Evolutionary conservation across 2,888 invertebrate genomes (phyloP).

Genomic region (Aethes cnicana): DNA sequence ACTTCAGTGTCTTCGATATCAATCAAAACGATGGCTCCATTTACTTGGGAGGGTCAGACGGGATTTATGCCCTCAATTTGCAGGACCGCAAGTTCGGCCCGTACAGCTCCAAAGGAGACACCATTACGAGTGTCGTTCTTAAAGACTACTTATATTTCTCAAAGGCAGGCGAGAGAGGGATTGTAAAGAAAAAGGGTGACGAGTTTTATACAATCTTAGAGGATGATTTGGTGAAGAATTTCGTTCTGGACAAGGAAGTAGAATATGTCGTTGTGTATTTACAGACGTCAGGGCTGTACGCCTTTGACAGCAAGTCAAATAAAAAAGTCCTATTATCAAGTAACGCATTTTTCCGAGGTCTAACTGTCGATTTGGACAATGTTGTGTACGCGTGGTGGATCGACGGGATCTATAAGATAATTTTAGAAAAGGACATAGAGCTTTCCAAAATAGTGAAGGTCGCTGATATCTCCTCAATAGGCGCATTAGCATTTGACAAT

Average conservation of each 20-base stretch:
- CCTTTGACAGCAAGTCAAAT: constrained; percentile 45
- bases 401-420: constrained; percentile 64
- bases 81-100: constrained; percentile 41
- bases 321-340: constrained; percentile 51
- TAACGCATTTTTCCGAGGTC: constrained; percentile 63
- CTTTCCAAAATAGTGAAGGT: constrained; percentile 54
- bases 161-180: constrained; percentile 49
- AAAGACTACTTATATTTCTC: constrained; percentile 63
- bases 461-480: constrained; percentile 52
- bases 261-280: constrained; percentile 54
- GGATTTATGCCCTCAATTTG: constrained; percentile 54
- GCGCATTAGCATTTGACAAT: constrained; percentile 65
- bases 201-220: constrained; percentile 53
- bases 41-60: constrained; percentile 67
- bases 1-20: constrained; percentile 67
- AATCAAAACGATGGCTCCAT: constrained; percentile 60
- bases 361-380: constrained; percentile 61
- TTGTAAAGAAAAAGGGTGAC: constrained; percentile 59
- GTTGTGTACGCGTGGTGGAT: constrained; percentile 70
- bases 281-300: constrained; percentile 57
- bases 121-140: constrained; percentile 55
- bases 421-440: constrained; percentile 47
- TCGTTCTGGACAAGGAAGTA: constrained; percentile 59
- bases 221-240: constrained; percentile 53
- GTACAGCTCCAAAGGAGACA: constrained; percentile 63